phyloP scores from a whole-genome alignment of 2,888 invertebrate species.

The Ophraella communa region DNA sequence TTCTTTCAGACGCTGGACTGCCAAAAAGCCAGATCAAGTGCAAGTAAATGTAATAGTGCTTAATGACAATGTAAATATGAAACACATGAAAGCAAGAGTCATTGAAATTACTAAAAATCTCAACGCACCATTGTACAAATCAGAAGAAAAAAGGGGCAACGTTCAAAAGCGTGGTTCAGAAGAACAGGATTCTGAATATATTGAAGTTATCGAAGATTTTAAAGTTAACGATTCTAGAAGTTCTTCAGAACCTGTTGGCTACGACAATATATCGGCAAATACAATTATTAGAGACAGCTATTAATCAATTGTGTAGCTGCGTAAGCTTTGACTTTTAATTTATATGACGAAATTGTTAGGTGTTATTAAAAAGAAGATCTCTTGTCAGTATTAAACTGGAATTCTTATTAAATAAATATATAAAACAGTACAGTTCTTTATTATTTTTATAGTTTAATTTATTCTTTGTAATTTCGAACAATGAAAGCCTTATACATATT shows the following conservation, averaged over 20 bases:
- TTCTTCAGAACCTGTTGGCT: background rate
- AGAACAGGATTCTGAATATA: conserved; percentile 10
- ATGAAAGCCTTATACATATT: too few relatives aligned
- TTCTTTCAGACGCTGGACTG: background rate
- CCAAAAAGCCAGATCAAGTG: conserved; percentile 13
- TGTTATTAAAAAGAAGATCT: too few relatives aligned
- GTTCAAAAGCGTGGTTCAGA: conserved; percentile 9
- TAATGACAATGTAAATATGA: conserved; percentile 21
- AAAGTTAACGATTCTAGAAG: background rate
- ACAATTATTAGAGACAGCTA: background rate
- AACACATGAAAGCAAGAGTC: conserved; percentile 25
- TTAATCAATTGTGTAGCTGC: background rate
- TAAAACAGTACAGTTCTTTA: too few relatives aligned
- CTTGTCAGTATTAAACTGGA: too few relatives aligned
- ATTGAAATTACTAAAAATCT: conserved; percentile 34
- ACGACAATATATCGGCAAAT: background rate
- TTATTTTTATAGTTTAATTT: too few relatives aligned
- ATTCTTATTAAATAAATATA: too few relatives aligned
- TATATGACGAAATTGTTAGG: too few relatives aligned
- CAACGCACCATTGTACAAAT: conserved; percentile 14
- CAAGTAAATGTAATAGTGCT: conserved; percentile 47
- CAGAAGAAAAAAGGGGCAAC: conserved; percentile 4
- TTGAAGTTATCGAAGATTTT: conserved; percentile 23
- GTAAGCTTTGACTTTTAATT: too few relatives aligned
- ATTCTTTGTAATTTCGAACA: too few relatives aligned